Evolutionary conservation across 2,888 invertebrate genomes (phyloP).

Genomic region (Netelia melanura): DNA sequence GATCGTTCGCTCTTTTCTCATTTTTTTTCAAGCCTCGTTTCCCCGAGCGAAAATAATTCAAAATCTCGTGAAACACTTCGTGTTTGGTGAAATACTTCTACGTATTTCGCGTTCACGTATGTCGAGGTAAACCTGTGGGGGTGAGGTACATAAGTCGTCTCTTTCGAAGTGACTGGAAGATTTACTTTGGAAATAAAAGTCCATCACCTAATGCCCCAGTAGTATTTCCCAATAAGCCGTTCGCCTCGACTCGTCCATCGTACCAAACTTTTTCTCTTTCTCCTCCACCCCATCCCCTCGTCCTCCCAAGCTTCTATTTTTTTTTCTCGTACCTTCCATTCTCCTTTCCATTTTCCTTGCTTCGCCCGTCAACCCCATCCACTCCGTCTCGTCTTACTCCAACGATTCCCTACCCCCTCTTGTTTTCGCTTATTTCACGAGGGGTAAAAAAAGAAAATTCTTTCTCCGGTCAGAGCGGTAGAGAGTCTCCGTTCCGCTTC

Average conservation of each 20-base stretch:
- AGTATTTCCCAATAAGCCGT: slow-evolving; percentile 57
- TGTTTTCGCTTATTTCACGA: slow-evolving; percentile 40
- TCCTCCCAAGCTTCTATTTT: slow-evolving; percentile 7
- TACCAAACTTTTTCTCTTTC: slow-evolving; percentile 55
- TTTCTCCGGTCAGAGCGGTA: slow-evolving; percentile 43
- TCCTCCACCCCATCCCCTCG: slow-evolving; percentile 20
- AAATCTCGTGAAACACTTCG: not conserved
- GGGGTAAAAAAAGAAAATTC: slow-evolving; percentile 14
- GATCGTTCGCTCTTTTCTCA: no score
- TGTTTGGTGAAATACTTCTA: not conserved
- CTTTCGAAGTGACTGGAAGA: slow-evolving; percentile 31
- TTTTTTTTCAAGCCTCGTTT: not conserved
- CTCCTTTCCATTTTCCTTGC: slow-evolving; percentile 65
- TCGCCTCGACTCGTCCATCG: slow-evolving; percentile 38
- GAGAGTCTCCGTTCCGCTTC: slow-evolving; percentile 49
- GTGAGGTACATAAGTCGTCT: slow-evolving; percentile 1
- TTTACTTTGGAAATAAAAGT: slow-evolving; percentile 45
- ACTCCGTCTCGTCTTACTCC: slow-evolving; percentile 69
- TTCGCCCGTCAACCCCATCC: slow-evolving; percentile 70
- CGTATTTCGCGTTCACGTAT: not conserved
- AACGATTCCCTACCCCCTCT: slow-evolving; percentile 66
- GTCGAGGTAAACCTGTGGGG: slow-evolving; percentile 1
- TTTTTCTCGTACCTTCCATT: slow-evolving; percentile 23
- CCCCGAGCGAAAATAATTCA: not conserved
- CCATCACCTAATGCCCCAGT: slow-evolving; percentile 35